These are phyloP conservation scores for Neocloeon triangulifer DNA, from an alignment of 1,140 invertebrate genomes.

Conservation along the genomic window DNA sequence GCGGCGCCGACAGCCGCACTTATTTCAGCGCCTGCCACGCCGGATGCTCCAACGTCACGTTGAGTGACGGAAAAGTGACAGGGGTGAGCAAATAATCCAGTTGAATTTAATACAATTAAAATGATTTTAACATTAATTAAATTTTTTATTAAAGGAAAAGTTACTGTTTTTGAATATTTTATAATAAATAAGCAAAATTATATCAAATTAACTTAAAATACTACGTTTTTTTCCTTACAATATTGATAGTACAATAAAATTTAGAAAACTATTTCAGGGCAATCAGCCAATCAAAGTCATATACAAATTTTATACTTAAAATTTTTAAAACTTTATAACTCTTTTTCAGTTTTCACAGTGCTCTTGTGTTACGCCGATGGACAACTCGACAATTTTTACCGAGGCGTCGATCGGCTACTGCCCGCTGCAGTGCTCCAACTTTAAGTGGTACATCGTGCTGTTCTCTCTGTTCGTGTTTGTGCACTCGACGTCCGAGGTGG, in stretches of 20 bases:
- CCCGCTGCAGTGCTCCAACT: slow-evolving; percentile 49
- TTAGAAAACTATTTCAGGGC: too few species aligned
- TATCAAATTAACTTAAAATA: too few species aligned
- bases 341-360: slow-evolving; percentile 45
- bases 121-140: background rate
- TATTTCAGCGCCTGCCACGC: slow-evolving; percentile 79
- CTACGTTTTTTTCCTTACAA: too few species aligned
- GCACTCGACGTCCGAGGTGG: slow-evolving; percentile 79
- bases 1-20: slow-evolving; percentile 50
- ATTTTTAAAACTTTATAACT: too few species aligned
- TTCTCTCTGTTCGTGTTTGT: slow-evolving; percentile 77
- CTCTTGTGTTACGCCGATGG: slow-evolving; percentile 34
- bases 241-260: too few species aligned
- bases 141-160: too few species aligned
- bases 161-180: too few species aligned
- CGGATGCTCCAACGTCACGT: slow-evolving; percentile 45
- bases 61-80: slow-evolving; percentile 33
- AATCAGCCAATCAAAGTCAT: too few species aligned
- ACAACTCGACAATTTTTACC: slow-evolving; percentile 13
- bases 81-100: slow-evolving; percentile 15
- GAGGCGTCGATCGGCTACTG: slow-evolving; percentile 48
- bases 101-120: slow-evolving; percentile 1
- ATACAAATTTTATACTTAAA: too few species aligned
- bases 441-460: slow-evolving; percentile 60
- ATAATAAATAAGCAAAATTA: too few species aligned